Evolutionary conservation across 2,113 vertebrate species (phyloP).

Genomic region (Ia io): DNA sequence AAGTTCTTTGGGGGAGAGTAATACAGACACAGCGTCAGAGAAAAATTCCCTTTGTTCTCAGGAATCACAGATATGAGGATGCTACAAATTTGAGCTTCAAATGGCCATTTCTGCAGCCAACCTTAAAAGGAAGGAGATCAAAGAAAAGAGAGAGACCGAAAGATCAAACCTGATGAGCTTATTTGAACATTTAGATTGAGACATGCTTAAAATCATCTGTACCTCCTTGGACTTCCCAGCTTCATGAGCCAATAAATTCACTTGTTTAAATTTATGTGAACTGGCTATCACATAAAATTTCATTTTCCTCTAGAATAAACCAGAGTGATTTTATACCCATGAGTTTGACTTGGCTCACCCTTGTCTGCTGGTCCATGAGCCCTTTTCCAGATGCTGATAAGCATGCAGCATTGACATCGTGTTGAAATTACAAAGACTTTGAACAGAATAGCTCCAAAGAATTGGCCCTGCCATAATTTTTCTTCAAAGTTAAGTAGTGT

Average conservation of each 20-base stretch:
- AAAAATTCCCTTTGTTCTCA: background rate
- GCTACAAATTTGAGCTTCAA: background rate
- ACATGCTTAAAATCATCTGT: background rate
- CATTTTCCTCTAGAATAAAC: background rate
- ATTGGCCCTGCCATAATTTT: background rate
- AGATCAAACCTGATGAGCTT: background rate
- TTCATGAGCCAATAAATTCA: background rate
- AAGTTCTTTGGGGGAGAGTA: background rate
- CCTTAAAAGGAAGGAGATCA: background rate
- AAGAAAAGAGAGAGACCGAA: background rate
- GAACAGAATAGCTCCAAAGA: background rate
- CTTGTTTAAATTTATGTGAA: background rate
- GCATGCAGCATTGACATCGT: background rate
- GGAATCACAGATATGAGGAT: background rate
- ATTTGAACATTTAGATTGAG: background rate
- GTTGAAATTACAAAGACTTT: background rate
- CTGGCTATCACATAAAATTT: background rate
- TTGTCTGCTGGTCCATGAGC: no score
- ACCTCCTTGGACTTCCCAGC: background rate
- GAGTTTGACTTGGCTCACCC: background rate
- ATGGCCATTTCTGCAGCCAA: background rate
- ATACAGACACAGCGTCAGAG: background rate
- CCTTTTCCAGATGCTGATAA: background rate
- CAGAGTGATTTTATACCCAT: no score
- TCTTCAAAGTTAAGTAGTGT: background rate